Evolutionary conservation across 2,888 invertebrate genomes (phyloP).

Genomic region (Epirrhoe alternata): DNA sequence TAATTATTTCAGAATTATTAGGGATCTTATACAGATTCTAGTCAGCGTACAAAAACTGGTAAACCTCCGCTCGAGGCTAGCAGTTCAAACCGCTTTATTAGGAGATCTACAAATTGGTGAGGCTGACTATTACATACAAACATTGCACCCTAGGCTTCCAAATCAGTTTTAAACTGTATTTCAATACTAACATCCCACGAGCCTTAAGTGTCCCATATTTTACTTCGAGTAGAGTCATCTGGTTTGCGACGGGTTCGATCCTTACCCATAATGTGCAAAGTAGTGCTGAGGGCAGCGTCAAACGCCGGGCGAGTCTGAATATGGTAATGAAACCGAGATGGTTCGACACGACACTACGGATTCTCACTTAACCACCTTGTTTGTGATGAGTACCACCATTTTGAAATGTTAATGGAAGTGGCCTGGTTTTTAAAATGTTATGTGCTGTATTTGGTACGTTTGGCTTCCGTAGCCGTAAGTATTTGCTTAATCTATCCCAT

Average conservation of each 20-base stretch:
- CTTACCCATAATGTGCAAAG: neutral
- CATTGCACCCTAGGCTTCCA: no score
- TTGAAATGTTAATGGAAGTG: neutral
- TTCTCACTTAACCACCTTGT: conserved; percentile 4
- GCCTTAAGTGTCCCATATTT: no score
- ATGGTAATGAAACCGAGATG: conserved; percentile 9
- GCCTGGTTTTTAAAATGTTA: neutral
- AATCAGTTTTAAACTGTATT: no score
- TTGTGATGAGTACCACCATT: neutral
- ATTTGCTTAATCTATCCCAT: no score
- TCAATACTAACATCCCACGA: no score
- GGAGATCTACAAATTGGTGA: no score
- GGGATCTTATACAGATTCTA: no score
- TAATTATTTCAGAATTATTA: no score
- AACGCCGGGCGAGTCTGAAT: conserved; percentile 4
- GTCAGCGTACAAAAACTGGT: no score
- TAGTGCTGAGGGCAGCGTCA: neutral
- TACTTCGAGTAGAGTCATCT: neutral
- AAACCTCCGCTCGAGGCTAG: no score
- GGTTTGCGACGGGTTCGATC: neutral
- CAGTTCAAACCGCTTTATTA: no score
- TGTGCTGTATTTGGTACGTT: neutral
- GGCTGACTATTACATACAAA: no score
- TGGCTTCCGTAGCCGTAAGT: neutral
- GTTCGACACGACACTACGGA: neutral